Conservation (phyloP, 2,113 vertebrate species). For the Danio rerio region GRCz12tu NC_133189.1:27747501-27748000, state of each 20-base stretch:
- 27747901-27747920: constrained; percentile 22
- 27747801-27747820: constrained; percentile 84
- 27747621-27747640: too few species aligned
- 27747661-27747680: too few species aligned
- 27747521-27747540: too few species aligned
- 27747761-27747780: constrained; percentile 86
- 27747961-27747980: constrained; percentile 18
- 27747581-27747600: too few species aligned
- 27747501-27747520: too few species aligned
- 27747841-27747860: constrained; percentile 60
- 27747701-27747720: constrained; percentile 61
- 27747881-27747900: neutral
- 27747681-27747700: too few species aligned
- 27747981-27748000: constrained; percentile 40
- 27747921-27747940: constrained; percentile 8
- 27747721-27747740: constrained; percentile 92
- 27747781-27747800: constrained; percentile 89
- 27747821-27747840: constrained; percentile 85
- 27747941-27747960: constrained; percentile 25
- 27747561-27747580: too few species aligned
- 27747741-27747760: constrained; percentile 89
- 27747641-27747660: too few species aligned
- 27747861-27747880: constrained; percentile 65
- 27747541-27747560: too few species aligned
- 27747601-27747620: too few species aligned